Conservation (phyloP, 2,113 vertebrate genomes). For the Rafetus swinhoei region DNA sequence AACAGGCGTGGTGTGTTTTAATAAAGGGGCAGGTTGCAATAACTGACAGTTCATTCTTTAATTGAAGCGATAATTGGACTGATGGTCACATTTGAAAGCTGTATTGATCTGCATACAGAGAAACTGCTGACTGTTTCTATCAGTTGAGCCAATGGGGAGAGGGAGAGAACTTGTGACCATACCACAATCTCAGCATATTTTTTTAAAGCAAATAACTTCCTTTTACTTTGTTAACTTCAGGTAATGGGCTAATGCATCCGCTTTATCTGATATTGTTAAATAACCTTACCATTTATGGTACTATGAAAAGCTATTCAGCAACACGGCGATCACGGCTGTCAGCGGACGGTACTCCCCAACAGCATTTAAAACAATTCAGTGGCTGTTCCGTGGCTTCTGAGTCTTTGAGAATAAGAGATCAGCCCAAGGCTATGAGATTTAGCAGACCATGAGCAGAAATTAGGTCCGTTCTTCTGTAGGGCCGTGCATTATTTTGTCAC, state of each 20-base stretch:
- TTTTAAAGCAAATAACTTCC: background rate
- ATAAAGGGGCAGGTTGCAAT: constrained; percentile 47
- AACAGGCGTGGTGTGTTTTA: background rate
- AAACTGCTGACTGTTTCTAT: constrained; percentile 64
- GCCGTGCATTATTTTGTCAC: background rate
- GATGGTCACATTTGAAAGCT: constrained; percentile 62
- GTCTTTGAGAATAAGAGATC: background rate
- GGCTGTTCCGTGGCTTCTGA: background rate
- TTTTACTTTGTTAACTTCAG: background rate
- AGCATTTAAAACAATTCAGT: background rate
- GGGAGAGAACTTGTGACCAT: background rate
- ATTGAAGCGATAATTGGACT: constrained; percentile 69
- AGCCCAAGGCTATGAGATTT: fast-evolving
- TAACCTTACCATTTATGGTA: background rate
- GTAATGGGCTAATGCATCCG: background rate
- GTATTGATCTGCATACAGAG: constrained; percentile 62
- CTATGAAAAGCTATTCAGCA: background rate
- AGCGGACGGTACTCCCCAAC: background rate
- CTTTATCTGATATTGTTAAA: constrained; percentile 10
- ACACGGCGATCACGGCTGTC: background rate
- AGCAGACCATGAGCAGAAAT: no score
- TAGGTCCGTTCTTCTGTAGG: fast-evolving
- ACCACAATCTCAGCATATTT: background rate
- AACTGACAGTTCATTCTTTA: constrained; percentile 49
- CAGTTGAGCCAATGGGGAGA: background rate